phyloP scores from a whole-genome alignment of 2,888 invertebrate genomes.

The Actias luna region DNA sequence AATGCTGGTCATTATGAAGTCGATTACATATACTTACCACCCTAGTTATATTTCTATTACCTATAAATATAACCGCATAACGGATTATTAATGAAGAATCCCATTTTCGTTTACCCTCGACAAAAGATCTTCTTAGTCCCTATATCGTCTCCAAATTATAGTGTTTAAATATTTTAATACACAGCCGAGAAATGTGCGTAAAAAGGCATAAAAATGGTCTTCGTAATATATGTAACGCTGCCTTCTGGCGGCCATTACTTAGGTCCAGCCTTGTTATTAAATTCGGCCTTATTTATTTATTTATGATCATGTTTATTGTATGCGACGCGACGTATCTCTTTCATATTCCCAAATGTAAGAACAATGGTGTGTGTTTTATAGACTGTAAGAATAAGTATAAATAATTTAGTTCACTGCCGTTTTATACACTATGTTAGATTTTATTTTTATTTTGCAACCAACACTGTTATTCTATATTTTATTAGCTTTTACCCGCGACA shows the following conservation, averaged over 20 bases:
- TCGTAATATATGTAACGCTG: constrained; percentile 74
- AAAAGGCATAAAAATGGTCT: constrained; percentile 69
- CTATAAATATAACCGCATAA: background rate
- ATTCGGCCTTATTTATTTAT: constrained; percentile 79
- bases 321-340: constrained; percentile 31
- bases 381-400: too few species aligned
- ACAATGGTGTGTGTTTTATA: constrained; percentile 20
- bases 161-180: constrained; percentile 76
- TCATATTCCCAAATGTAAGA: constrained; percentile 14
- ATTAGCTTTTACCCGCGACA: background rate
- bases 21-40: too few species aligned
- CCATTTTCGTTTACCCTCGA: constrained; percentile 32
- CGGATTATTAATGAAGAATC: background rate
- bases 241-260: constrained; percentile 79
- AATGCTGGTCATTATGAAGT: too few species aligned
- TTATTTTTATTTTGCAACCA: background rate
- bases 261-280: constrained; percentile 75
- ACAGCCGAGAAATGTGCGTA: constrained; percentile 75
- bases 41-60: too few species aligned
- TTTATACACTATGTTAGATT: background rate
- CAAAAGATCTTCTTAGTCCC: constrained; percentile 54
- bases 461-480: background rate
- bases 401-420: constrained; percentile 11
- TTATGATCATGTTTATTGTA: constrained; percentile 66
- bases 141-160: constrained; percentile 69